These are phyloP conservation scores for Nesoenas mayeri DNA, from an alignment of 2,113 vertebrate genomes.

Conservation along the genomic window DNA sequence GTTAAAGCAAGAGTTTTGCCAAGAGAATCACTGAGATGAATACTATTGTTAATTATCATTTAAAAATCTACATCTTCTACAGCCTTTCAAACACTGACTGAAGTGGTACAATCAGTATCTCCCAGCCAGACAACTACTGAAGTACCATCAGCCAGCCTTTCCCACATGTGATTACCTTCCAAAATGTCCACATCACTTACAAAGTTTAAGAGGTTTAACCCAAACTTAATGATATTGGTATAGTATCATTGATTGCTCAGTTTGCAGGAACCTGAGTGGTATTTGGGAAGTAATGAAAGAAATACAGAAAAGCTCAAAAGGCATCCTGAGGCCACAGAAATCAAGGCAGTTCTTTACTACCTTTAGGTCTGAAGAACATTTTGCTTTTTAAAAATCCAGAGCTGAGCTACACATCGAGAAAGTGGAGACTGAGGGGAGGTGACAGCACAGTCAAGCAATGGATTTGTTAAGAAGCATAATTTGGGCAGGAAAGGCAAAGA, in stretches of 20 bases:
- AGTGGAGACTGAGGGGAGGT: too few relatives aligned
- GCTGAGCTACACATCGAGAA: neutral
- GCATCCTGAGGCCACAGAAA: neutral
- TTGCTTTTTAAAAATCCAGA: neutral
- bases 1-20: neutral
- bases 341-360: neutral
- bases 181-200: neutral
- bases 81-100: neutral
- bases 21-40: neutral
- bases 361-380: neutral
- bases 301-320: neutral
- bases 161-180: neutral
- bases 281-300: neutral
- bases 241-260: neutral
- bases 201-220: neutral
- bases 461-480: neutral
- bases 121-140: neutral
- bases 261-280: neutral
- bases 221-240: neutral
- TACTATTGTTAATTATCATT: neutral
- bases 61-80: neutral
- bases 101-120: neutral
- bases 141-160: neutral
- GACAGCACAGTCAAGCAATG: fast-evolving
- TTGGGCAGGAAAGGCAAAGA: neutral